Evolutionary conservation across 1,140 invertebrate species (phyloP), one percentile per base, ranked within the genome.

Genomic region (Solenopsis fugax): DNA sequence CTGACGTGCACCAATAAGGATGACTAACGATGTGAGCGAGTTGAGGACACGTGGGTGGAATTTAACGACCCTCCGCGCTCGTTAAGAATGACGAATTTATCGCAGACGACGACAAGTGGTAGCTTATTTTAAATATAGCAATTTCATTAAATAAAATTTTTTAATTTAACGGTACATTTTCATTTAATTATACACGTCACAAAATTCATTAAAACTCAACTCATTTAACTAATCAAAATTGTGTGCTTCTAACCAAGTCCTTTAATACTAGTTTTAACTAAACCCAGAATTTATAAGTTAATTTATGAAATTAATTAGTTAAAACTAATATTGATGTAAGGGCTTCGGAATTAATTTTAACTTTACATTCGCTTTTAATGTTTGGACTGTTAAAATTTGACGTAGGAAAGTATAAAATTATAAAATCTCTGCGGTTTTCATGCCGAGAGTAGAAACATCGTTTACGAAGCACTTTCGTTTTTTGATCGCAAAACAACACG

Each of bases 1-100:
- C 60, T 60, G 62, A 72, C 78, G 18, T 84, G 48, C 62, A 54
- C 87, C 88, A 76, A 82, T 87, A 85, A 84, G 58, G 85, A 89
- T 90, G 89, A 90, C 89, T 90, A 90, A 90, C 56, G 67, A 86
- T n/a, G 58, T 76, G 54, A 89, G 88, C 37, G 86, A 87, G 67
- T 58, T 75, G 60, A 34, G 48, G 60, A 62, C 78, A 58, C 85
- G 85, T 80, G 89, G 76, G 58, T 48, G 50, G 80, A 90, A 90
- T 89, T 72, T 54, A 84, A 89, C 73, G 86, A 84, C 21, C 41
- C 37, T 21, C 37, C 18, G 73, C 65, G 48, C 48, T 60, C 48
- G 34, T 56, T 45, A 41, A 75, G 54, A 18, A 75, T 37, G 69
- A 75, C 54, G 69, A 84, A 84, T 84, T 84, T 84, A 62, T 73